Percentiles rank a stretch among this genome's conserved stretches.
These are phyloP conservation scores for Grapholita molesta DNA, from an alignment of 1,140 invertebrate genomes.

Conservation along the genomic window DNA sequence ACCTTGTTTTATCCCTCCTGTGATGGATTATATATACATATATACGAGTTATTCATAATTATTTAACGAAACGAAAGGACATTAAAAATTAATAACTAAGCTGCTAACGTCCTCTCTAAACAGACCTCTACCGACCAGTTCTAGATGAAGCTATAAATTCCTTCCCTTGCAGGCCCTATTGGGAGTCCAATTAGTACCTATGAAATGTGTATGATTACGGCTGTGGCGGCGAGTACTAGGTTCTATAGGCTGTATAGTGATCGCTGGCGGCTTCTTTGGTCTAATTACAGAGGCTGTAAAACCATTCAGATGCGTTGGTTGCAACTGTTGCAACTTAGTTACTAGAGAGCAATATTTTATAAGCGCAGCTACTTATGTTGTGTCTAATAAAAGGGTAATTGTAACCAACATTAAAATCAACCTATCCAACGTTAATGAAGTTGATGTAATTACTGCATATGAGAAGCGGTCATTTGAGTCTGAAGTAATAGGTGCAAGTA, in stretches of 20 bases:
- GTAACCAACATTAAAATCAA: background rate
- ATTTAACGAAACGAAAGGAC: background rate
- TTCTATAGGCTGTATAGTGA: constrained; percentile 38
- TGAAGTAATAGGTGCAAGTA: too few species aligned
- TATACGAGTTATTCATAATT: background rate
- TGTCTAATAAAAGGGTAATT: background rate
- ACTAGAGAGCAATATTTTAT: constrained; percentile 8
- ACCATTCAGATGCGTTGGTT: constrained; percentile 25
- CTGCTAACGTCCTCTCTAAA: background rate
- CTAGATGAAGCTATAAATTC: constrained; percentile 17
- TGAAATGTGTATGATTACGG: constrained; percentile 41
- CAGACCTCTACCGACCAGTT: constrained; percentile 1
- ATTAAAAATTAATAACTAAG: background rate
- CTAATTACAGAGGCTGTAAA: constrained; percentile 48
- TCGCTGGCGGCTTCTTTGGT: constrained; percentile 44
- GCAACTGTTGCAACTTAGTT: constrained; percentile 47
- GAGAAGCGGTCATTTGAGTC: background rate
- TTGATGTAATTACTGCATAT: too few species aligned
- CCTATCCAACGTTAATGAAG: background rate
- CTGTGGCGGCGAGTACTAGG: constrained; percentile 22
- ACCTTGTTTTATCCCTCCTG: too few species aligned
- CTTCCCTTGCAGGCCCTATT: constrained; percentile 30
- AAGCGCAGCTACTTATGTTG: background rate
- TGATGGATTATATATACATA: too few species aligned
- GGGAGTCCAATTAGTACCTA: constrained; percentile 48